Percentiles rank a stretch among this genome's conserved stretches.
Conservation (phyloP, 2,797 vertebrate genomes). For the Myoxocephalus aenaeus region DNA sequence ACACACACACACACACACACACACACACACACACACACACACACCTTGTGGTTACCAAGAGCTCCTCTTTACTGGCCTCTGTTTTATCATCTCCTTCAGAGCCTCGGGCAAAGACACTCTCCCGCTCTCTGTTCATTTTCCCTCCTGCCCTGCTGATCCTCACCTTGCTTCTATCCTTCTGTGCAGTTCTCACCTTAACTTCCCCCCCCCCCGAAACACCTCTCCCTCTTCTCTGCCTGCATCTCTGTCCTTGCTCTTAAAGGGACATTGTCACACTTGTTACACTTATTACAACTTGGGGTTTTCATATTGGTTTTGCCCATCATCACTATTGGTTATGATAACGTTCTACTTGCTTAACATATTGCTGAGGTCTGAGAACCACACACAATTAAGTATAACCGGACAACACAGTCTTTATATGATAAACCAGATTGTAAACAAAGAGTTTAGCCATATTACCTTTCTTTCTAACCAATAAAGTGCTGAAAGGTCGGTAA, state of each 20-base stretch:
- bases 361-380: not conserved
- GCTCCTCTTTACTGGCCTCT: conserved; percentile 58
- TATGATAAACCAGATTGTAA: not conserved
- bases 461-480: not conserved
- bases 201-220: conserved; percentile 5
- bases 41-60: conserved; percentile 58
- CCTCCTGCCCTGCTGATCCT: conserved; percentile 40
- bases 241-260: conserved; percentile 18
- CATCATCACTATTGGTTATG: not conserved
- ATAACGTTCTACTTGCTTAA: conserved; percentile 7
- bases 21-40: conserved; percentile 34
- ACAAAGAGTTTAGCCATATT: not conserved
- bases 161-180: conserved; percentile 30
- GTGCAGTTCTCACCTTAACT: conserved; percentile 28
- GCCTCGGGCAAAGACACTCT: conserved; percentile 68
- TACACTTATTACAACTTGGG: not conserved
- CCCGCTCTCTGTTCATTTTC: conserved; percentile 9
- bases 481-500: not conserved
- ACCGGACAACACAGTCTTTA: not conserved
- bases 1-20: conserved; percentile 18
- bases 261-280: not conserved
- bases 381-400: not conserved
- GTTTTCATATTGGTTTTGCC: not conserved
- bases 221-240: not conserved
- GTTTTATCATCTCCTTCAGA: conserved; percentile 67